phyloP scores from a whole-genome alignment of 1,140 invertebrate genomes.

The Temnothorax nylanderi region DNA sequence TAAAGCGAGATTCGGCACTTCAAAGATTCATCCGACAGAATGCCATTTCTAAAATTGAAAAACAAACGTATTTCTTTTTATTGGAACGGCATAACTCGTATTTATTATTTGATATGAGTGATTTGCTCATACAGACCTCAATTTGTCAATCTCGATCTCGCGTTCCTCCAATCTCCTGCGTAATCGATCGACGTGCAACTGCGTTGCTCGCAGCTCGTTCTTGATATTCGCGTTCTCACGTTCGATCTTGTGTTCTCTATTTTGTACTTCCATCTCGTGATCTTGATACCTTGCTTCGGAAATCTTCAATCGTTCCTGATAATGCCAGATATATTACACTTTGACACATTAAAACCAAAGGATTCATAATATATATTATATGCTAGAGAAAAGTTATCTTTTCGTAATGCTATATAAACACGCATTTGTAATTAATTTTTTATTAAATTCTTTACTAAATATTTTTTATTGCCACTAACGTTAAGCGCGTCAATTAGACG shows the following conservation, averaged over 20 bases:
- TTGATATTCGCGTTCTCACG: conserved; percentile 69
- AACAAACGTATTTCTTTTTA: background rate
- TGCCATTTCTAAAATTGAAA: conserved; percentile 31
- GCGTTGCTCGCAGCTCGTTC: conserved; percentile 73
- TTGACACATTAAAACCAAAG: background rate
- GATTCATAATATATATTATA: background rate
- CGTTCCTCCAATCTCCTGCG: conserved; percentile 73
- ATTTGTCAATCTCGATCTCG: conserved; percentile 76
- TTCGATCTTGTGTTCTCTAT: conserved; percentile 70
- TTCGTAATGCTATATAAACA: background rate
- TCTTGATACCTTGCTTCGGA: conserved; percentile 71
- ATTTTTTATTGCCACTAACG: conserved; percentile 76
- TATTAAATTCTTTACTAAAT: background rate
- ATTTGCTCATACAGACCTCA: conserved; percentile 67
- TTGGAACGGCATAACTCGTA: background rate
- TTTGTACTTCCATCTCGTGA: conserved; percentile 65
- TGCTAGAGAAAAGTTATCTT: too few relatives aligned
- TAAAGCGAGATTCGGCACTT: background rate
- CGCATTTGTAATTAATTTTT: conserved; percentile 2
- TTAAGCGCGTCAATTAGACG: conserved; percentile 86
- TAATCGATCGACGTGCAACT: conserved; percentile 71
- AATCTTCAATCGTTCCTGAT: conserved; percentile 75
- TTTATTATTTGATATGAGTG: background rate
- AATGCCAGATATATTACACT: conserved; percentile 32
- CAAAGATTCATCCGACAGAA: conserved; percentile 5